phyloP scores from a whole-genome alignment of 2,113 vertebrate species.

The Rutilus rutilus region DNA sequence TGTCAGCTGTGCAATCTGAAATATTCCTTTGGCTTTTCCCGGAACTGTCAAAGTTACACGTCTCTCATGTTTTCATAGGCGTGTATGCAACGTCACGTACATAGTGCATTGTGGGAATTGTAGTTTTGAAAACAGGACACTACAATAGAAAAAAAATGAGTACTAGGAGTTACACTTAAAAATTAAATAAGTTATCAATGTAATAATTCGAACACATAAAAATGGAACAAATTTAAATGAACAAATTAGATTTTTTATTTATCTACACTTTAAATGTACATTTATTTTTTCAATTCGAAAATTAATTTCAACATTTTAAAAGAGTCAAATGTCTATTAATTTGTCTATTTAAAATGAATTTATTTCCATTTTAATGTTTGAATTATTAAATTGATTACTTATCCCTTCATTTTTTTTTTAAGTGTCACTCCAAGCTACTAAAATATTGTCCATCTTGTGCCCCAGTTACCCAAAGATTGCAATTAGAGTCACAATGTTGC shows the following conservation, averaged over 20 bases:
- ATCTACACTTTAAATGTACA: not conserved
- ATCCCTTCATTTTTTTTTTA: not conserved
- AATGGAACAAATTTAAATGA: not conserved
- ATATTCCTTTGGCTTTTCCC: not conserved
- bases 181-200: not conserved
- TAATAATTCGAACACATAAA: not conserved
- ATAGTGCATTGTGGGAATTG: slow-evolving; percentile 65
- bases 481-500: not conserved
- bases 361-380: not conserved
- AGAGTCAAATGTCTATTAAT: not conserved
- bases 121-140: slow-evolving; percentile 36
- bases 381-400: not conserved
- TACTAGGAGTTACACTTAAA: not conserved
- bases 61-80: slow-evolving; percentile 57
- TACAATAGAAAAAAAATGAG: not conserved
- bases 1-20: not conserved
- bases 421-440: not conserved
- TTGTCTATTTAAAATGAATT: not conserved
- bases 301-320: not conserved
- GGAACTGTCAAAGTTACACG: slow-evolving; percentile 45
- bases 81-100: slow-evolving; percentile 43
- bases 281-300: not conserved
- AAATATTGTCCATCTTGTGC: not conserved
- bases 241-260: not conserved
- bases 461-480: not conserved